phyloP scores from a whole-genome alignment of 2,113 vertebrate species.

The Sialia sialis region DNA sequence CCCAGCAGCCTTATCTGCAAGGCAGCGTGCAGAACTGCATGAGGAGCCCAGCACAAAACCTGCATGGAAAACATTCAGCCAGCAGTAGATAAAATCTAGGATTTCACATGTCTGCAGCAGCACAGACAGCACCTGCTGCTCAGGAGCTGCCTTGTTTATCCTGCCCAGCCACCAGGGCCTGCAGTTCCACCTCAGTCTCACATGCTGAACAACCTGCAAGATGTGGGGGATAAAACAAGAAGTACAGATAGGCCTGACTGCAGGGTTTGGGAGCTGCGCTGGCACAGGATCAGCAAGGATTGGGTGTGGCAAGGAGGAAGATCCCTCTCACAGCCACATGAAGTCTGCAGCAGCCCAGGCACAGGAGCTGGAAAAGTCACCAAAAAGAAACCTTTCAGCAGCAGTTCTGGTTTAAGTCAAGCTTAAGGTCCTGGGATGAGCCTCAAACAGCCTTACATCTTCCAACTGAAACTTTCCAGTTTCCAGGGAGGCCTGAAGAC shows the following conservation, averaged over 20 bases:
- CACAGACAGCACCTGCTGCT: slow-evolving; percentile 1
- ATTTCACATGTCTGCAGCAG: not conserved
- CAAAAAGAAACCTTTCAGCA: not conserved
- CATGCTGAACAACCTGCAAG: not conserved
- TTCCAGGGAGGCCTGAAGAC: not conserved
- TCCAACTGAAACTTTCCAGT: not conserved
- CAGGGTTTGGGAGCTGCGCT: not conserved
- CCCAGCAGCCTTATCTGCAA: not conserved
- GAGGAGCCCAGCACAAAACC: not conserved
- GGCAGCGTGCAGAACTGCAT: not conserved
- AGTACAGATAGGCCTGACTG: not conserved
- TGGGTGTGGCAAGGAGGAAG: not conserved
- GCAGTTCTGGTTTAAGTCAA: not conserved
- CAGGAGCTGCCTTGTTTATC: not conserved
- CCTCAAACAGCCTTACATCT: not conserved
- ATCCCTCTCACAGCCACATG: not conserved
- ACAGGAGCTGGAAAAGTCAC: not conserved
- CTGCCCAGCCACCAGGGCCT: not conserved
- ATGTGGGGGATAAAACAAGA: not conserved
- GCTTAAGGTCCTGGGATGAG: not conserved
- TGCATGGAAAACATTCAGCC: not conserved
- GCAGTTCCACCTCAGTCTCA: not conserved
- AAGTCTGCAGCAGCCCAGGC: not conserved
- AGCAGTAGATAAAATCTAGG: not conserved
- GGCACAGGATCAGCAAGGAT: not conserved